Evolutionary conservation across 2,888 invertebrate genomes (phyloP).

Genomic region (Eristalinus sepulchralis): DNA sequence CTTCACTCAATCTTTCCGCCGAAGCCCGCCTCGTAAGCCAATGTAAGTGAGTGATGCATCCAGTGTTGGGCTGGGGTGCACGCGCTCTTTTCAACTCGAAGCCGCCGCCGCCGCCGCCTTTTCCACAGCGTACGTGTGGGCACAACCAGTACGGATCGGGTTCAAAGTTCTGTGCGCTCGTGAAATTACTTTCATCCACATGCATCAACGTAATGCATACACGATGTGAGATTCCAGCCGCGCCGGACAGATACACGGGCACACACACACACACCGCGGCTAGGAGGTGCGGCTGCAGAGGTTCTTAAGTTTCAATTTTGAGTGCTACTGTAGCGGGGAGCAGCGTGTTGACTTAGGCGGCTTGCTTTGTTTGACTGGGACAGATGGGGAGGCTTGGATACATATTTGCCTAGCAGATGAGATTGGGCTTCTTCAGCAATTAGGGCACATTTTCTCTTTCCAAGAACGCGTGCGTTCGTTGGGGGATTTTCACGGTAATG

Average conservation of each 20-base stretch:
- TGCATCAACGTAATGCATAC: slow-evolving; percentile 22
- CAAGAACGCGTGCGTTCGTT: slow-evolving; percentile 31
- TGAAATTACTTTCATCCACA: slow-evolving; percentile 43
- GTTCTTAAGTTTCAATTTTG: slow-evolving; percentile 28
- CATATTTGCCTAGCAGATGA: slow-evolving; percentile 32
- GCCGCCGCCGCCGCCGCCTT: slow-evolving; percentile 16
- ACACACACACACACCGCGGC: background rate
- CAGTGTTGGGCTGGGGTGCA: slow-evolving; percentile 37
- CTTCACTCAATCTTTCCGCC: background rate
- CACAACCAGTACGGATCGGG: slow-evolving; percentile 61
- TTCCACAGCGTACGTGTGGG: slow-evolving; percentile 46
- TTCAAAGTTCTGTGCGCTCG: slow-evolving; percentile 65
- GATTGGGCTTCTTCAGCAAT: slow-evolving; percentile 37
- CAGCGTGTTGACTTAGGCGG: slow-evolving; percentile 34
- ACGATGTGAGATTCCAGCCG: background rate
- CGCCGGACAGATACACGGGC: background rate
- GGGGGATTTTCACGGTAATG: slow-evolving; percentile 32
- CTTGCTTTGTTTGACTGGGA: slow-evolving; percentile 6
- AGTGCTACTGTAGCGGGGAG: slow-evolving; percentile 59
- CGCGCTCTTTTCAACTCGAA: slow-evolving; percentile 19
- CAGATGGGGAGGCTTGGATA: background rate
- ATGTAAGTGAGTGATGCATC: slow-evolving; percentile 32
- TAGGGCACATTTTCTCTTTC: slow-evolving; percentile 21
- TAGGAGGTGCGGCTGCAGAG: background rate
- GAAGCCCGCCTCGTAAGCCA: slow-evolving; percentile 3